Evolutionary conservation across 2,888 invertebrate genomes (phyloP).

Genomic region (Tinea semifulvella): DNA sequence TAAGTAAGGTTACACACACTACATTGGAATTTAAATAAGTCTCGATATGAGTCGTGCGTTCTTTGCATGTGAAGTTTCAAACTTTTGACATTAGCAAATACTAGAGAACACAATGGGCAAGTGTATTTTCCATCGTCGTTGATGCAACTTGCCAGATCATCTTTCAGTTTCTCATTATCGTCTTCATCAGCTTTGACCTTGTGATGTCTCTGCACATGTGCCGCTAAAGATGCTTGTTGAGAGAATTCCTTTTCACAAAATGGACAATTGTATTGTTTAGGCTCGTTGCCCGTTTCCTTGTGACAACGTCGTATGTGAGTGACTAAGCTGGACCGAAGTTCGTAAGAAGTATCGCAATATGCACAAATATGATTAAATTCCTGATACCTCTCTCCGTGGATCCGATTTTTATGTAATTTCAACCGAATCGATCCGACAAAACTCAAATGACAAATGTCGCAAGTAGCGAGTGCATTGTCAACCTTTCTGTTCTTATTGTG

Average conservation of each 20-base stretch:
- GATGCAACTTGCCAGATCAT: conserved; percentile 20
- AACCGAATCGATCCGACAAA: no score
- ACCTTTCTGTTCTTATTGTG: no score
- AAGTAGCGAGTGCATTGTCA: no score
- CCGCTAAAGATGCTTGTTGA: conserved; percentile 45
- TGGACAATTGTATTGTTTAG: conserved; percentile 44
- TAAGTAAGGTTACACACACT: conserved; percentile 53
- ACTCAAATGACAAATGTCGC: no score
- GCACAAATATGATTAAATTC: no score
- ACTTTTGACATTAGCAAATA: conserved; percentile 46
- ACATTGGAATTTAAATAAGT: conserved; percentile 50
- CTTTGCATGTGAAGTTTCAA: conserved; percentile 53
- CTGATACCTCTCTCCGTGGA: no score
- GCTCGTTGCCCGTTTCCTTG: conserved; percentile 32
- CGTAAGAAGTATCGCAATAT: no score
- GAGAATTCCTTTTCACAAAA: conserved; percentile 49
- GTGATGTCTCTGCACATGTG: conserved; percentile 54
- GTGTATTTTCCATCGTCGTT: conserved; percentile 39
- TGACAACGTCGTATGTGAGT: conserved; percentile 39
- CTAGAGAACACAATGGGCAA: conserved; percentile 46
- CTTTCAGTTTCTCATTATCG: conserved; percentile 18
- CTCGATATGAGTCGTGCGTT: conserved; percentile 47
- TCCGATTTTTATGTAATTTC: no score
- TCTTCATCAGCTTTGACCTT: no score
- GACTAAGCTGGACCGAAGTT: neutral